Evolutionary conservation across 2,113 vertebrate species (phyloP).

Genomic region (Sisor rabdophorus): DNA sequence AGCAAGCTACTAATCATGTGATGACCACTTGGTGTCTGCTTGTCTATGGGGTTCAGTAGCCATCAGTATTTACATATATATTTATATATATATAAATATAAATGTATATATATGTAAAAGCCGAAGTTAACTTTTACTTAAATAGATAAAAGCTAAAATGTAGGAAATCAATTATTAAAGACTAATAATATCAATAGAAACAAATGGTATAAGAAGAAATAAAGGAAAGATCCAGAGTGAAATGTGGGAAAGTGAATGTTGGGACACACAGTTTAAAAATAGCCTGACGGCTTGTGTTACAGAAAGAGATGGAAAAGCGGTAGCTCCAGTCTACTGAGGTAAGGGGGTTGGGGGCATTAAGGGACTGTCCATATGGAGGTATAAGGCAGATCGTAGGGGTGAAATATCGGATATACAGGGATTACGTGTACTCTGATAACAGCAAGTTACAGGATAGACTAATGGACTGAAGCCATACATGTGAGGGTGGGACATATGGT

Average conservation of each 20-base stretch:
- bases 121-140: conserved; percentile 1
- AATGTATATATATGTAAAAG: neutral
- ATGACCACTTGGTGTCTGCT: neutral
- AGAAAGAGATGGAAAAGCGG: conserved; percentile 46
- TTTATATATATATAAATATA: too few species aligned
- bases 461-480: conserved; percentile 30
- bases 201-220: neutral
- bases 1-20: neutral
- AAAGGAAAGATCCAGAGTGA: conserved; percentile 41
- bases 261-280: conserved; percentile 67
- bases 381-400: conserved; percentile 39
- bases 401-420: conserved; percentile 43
- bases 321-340: conserved; percentile 20
- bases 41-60: neutral
- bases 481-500: conserved; percentile 23
- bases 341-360: neutral
- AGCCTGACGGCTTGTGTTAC: conserved; percentile 65
- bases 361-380: conserved; percentile 14
- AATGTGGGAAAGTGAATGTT: conserved; percentile 62
- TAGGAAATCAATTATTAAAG: conserved; percentile 10
- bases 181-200: conserved; percentile 33
- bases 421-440: conserved; percentile 52
- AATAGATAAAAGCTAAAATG: neutral
- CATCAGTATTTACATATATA: conserved; percentile 1
- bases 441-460: conserved; percentile 46